These are phyloP conservation scores for Leptopterna dolabrata DNA, from an alignment of 2,888 invertebrate genomes.

Conservation along the genomic window DNA sequence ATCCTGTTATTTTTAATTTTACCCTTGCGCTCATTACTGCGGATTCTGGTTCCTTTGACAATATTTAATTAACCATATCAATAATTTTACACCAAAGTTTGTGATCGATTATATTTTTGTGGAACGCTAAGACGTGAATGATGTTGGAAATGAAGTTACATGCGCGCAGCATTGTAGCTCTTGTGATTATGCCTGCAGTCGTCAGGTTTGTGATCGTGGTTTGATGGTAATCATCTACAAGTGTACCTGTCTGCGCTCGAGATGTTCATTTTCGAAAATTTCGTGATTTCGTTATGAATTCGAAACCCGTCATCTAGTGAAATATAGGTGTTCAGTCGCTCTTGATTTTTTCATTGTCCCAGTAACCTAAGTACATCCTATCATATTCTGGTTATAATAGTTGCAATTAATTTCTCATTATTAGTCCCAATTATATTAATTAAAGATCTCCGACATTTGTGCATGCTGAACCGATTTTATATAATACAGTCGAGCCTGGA, in stretches of 20 bases:
- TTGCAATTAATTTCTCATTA: too few relatives aligned
- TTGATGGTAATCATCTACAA: neutral
- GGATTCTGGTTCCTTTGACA: neutral
- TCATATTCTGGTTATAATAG: neutral
- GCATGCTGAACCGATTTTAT: too few relatives aligned
- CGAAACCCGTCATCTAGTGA: neutral
- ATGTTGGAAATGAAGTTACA: neutral
- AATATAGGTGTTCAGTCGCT: neutral
- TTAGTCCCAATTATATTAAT: too few relatives aligned
- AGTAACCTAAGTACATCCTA: neutral
- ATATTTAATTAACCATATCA: neutral
- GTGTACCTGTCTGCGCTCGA: neutral
- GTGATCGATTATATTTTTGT: neutral
- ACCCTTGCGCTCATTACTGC: too few relatives aligned
- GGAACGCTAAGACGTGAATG: neutral
- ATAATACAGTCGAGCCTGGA: too few relatives aligned
- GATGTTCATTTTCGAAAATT: neutral
- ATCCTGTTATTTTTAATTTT: too few relatives aligned
- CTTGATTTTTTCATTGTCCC: neutral
- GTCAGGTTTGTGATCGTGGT: neutral
- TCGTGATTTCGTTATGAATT: neutral
- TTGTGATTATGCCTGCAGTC: neutral
- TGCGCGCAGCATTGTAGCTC: neutral
- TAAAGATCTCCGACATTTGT: too few relatives aligned
- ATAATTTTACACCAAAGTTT: neutral